Percentiles rank a stretch among this genome's conserved stretches.
Evolutionary conservation across 2,888 invertebrate species (phyloP).

Genomic region (Dendrolimus houi): DNA sequence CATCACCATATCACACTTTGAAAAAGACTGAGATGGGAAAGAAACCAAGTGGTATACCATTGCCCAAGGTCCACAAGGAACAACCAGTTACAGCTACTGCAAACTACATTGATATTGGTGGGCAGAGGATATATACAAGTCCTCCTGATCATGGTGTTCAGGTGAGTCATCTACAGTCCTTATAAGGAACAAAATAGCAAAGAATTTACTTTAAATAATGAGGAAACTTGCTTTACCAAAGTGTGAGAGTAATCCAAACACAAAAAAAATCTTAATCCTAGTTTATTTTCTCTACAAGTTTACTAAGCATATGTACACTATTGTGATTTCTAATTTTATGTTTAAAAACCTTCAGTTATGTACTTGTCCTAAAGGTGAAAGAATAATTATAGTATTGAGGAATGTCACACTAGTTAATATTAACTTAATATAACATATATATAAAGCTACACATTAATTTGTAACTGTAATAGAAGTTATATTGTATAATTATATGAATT

Average conservation of each 20-base stretch:
- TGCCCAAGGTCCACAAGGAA: conserved; percentile 63
- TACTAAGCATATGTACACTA: no score
- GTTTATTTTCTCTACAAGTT: background rate
- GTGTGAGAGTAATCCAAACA: no score
- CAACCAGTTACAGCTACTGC: conserved; percentile 53
- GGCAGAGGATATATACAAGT: conserved; percentile 67
- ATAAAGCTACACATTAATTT: no score
- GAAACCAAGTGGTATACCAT: conserved; percentile 66
- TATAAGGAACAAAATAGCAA: no score
- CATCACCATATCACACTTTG: conserved; percentile 66
- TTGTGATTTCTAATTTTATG: no score
- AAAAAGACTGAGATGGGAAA: conserved; percentile 55
- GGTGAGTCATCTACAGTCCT: conserved; percentile 26
- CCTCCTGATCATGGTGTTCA: conserved; percentile 72
- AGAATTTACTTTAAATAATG: background rate
- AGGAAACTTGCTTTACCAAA: background rate
- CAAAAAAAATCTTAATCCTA: background rate
- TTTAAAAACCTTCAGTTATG: no score
- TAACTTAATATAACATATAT: no score
- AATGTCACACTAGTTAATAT: no score
- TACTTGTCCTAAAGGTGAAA: no score
- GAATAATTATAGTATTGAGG: no score
- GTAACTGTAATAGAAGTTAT: no score
- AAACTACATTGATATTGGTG: conserved; percentile 68
- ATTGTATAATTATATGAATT: no score